A percentile compares a stretch with the other conserved stretches of the same genome.
These are phyloP conservation scores for Nephrotoma flavescens DNA, from an alignment of 2,888 invertebrate species.

Conservation along the genomic window DNA sequence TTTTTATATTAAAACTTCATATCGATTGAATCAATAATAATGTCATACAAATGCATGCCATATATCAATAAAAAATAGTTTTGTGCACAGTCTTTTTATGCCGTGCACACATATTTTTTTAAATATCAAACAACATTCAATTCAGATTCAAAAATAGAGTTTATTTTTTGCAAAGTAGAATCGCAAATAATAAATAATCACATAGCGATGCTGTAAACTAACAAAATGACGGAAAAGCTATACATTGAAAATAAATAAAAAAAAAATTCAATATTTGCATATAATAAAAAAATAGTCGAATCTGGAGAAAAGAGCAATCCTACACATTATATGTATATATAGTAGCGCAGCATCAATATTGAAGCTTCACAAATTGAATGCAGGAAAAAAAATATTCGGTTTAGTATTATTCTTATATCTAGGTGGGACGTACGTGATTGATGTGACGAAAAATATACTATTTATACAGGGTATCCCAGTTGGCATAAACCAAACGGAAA, in stretches of 20 bases:
- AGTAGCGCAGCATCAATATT: neutral
- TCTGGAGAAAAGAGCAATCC: neutral
- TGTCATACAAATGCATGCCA: neutral
- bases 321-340: neutral
- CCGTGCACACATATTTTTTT: neutral
- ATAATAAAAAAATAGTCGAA: neutral
- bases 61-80: neutral
- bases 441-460: neutral
- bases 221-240: neutral
- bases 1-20: neutral
- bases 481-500: too few species aligned
- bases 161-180: neutral
- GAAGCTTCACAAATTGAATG: neutral
- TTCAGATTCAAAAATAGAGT: neutral
- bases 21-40: neutral
- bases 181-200: neutral
- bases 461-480: neutral
- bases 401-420: neutral
- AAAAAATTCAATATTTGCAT: neutral
- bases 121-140: neutral
- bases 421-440: neutral
- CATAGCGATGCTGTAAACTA: neutral
- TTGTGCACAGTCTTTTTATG: neutral
- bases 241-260: neutral
- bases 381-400: neutral